Percentiles rank a stretch among this genome's conserved stretches.
Evolutionary conservation across 1,140 invertebrate genomes (phyloP).

Genomic region (Aplysia californica): DNA sequence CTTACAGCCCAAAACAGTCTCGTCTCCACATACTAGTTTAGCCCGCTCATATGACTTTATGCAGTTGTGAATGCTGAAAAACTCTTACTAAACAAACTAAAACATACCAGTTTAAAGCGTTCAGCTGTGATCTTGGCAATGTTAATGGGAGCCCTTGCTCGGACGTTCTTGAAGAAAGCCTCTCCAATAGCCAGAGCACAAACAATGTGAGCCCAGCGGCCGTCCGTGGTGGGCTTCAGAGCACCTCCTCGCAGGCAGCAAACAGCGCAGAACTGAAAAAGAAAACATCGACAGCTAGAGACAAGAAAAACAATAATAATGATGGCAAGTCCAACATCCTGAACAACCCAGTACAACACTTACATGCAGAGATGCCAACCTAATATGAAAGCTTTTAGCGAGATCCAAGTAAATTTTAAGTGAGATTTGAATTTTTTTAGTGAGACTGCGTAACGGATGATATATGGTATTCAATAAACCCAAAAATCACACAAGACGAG

Average conservation of each 20-base stretch:
- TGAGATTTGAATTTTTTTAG: no score
- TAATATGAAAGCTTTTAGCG: background rate
- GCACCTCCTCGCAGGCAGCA: conserved; percentile 75
- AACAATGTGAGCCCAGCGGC: conserved; percentile 96
- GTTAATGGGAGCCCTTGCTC: conserved; percentile 92
- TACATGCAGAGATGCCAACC: conserved; percentile 27
- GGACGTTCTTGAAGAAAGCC: conserved; percentile 94
- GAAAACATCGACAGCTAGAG: conserved; percentile 21
- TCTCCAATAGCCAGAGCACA: conserved; percentile 97
- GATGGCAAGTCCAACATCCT: no score
- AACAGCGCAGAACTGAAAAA: conserved; percentile 66
- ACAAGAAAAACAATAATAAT: no score
- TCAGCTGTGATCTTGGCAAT: conserved; percentile 54
- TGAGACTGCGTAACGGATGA: no score
- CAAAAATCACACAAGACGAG: no score
- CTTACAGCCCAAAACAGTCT: no score
- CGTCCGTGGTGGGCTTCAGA: conserved; percentile 73
- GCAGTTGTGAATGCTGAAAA: no score
- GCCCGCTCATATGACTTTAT: no score
- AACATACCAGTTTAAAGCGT: conserved; percentile 63
- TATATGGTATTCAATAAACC: no score
- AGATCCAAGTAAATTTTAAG: background rate
- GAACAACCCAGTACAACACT: no score
- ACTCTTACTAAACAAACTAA: no score
- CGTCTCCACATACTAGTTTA: no score